A percentile compares a stretch with the other conserved stretches of the same genome.
Conservation (phyloP, 2,888 invertebrate genomes). For the Norana najaformis region DNA sequence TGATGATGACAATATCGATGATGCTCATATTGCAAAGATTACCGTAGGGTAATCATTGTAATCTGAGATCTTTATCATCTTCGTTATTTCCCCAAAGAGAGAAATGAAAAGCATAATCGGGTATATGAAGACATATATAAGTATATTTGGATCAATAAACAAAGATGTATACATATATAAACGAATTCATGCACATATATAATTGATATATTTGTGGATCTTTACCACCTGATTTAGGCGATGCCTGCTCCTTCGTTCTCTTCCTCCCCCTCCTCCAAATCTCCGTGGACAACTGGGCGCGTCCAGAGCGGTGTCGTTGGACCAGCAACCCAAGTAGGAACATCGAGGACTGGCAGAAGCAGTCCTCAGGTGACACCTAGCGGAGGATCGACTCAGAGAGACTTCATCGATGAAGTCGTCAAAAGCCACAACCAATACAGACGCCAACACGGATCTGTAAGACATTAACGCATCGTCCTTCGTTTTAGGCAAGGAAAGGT, state of each 20-base stretch:
- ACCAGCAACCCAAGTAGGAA: background rate
- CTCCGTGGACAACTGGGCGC: background rate
- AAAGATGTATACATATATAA: no score
- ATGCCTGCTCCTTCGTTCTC: background rate
- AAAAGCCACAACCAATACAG: slow-evolving; percentile 52
- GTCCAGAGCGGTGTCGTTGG: background rate
- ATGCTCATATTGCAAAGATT: background rate
- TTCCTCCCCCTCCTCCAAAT: background rate
- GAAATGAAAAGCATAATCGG: no score
- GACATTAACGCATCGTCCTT: background rate
- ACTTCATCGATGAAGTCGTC: slow-evolving; percentile 52
- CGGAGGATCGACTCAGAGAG: slow-evolving; percentile 31
- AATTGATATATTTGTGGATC: no score
- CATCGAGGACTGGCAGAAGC: background rate
- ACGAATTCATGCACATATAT: no score
- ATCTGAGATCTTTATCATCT: background rate
- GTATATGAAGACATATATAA: no score
- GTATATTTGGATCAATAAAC: no score
- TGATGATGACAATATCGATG: background rate
- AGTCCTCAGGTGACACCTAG: background rate
- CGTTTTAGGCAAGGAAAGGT: no score
- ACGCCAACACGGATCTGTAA: slow-evolving; percentile 48
- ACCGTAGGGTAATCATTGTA: background rate
- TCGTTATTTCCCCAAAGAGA: no score
- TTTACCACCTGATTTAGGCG: background rate